Conservation (phyloP, 2,888 invertebrate genomes). For the Odontomyia ornata region DNA sequence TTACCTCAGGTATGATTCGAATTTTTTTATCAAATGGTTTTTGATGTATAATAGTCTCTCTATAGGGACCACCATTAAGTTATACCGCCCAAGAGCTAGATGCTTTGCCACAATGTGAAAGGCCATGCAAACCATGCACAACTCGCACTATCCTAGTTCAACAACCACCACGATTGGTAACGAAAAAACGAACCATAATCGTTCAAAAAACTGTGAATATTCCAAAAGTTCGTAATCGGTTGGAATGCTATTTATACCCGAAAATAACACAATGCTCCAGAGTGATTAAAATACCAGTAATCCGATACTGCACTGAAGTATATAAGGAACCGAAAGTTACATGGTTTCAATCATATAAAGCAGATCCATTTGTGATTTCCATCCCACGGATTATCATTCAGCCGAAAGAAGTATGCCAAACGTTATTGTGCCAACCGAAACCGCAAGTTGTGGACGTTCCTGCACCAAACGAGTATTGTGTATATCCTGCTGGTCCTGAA, state of each 20-base stretch:
- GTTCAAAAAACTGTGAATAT: slow-evolving; percentile 59
- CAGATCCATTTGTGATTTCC: slow-evolving; percentile 61
- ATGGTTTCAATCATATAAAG: slow-evolving; percentile 59
- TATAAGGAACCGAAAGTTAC: slow-evolving; percentile 57
- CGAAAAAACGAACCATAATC: slow-evolving; percentile 60
- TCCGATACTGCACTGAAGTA: slow-evolving; percentile 17
- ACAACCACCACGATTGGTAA: slow-evolving; percentile 59
- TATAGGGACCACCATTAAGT: slow-evolving; percentile 60
- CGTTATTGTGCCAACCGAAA: slow-evolving; percentile 60
- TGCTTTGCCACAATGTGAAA: slow-evolving; percentile 59
- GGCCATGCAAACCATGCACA: slow-evolving; percentile 57
- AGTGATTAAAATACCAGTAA: slow-evolving; percentile 2
- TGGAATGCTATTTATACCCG: not conserved
- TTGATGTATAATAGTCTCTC: not conserved
- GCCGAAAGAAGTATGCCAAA: slow-evolving; percentile 60
- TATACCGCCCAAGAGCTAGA: slow-evolving; percentile 59
- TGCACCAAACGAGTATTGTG: slow-evolving; percentile 60
- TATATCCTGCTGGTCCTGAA: slow-evolving; percentile 57
- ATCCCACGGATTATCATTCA: slow-evolving; percentile 59
- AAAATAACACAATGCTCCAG: slow-evolving; percentile 13
- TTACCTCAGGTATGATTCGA: slow-evolving; percentile 37
- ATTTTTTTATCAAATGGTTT: too few relatives aligned
- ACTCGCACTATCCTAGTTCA: slow-evolving; percentile 61
- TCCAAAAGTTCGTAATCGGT: slow-evolving; percentile 58
- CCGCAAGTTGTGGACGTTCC: slow-evolving; percentile 61